Evolutionary conservation across 1,140 invertebrate species (phyloP).

Genomic region (Drosophila athabasca): DNA sequence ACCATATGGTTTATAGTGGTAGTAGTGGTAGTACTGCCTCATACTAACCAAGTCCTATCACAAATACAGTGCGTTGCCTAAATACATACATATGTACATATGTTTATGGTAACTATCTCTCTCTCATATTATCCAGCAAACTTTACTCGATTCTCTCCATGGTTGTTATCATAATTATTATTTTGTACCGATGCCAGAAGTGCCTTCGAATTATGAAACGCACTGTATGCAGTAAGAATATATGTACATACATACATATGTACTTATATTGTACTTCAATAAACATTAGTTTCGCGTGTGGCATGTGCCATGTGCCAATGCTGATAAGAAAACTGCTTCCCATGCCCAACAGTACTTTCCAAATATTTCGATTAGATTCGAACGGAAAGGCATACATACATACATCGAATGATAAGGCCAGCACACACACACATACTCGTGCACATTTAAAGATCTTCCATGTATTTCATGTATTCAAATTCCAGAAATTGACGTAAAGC

Average conservation of each 20-base stretch:
- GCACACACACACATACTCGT: no score
- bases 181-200: no score
- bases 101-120: no score
- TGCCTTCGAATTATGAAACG: no score
- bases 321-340: constrained; percentile 36
- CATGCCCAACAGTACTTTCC: constrained; percentile 39
- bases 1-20: constrained; percentile 21
- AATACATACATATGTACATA: neutral
- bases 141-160: no score
- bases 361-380: constrained; percentile 48
- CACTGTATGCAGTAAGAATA: no score
- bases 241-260: no score
- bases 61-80: constrained; percentile 4
- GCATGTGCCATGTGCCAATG: constrained; percentile 1
- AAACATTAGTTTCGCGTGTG: constrained; percentile 12
- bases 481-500: constrained; percentile 37
- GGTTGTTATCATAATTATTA: no score
- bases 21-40: neutral
- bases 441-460: neutral
- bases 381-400: constrained; percentile 5
- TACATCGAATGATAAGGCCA: constrained; percentile 30
- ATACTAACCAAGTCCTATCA: neutral
- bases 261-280: no score
- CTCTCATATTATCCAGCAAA: no score
- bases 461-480: neutral